Base-by-base conservation (phyloP, 2,113 vertebrate genomes). In the Etia nguti region DNA sequence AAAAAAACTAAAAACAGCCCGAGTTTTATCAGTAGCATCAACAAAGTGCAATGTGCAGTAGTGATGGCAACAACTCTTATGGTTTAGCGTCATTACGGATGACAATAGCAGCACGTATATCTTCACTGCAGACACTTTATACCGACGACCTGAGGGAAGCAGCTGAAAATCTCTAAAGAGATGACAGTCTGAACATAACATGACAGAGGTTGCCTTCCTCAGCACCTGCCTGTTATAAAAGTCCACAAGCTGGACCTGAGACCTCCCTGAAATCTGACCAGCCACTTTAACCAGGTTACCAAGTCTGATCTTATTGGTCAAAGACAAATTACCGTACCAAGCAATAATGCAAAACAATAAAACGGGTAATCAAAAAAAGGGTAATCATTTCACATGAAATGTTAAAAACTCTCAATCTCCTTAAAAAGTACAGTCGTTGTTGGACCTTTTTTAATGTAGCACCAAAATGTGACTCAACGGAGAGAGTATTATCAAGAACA, bases 391-490 rank as follows among this genome's bases (percentile, higher is more conserved):
- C 60, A 65, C 60, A 65, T n/a, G 60, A 65, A 65, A 36, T 0
- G 0, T 36, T 36, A 65, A 65, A 62, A 62, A 3, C 1, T 2
- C 6, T 62, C 6, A 62, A 4, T 36, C 18, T 36, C 5, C 29
- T 34, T 62, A 0, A 1, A 1, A 62, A 62, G 16, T 34, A 65
- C 31, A 12, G 60, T 36, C 0, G 10, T 36, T 36, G n/a, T 12
- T n/a, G 60, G 31, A 65, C 29, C 31, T 5, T n/a, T n/a, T 65
- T 36, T 0, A 36, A 36, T 0, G 60, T 65, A 2, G 10, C 60
- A 36, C 31, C 31, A 36, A 1, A 65, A 65, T 36, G 31, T 36
- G 31, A 65, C 31, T 65, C 60, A 65, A 0, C 1, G 3, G 3
- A 36, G 0, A n/a, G 59, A 62, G 59, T 36, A 62, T 62, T 62